Percentiles rank a stretch among this genome's conserved stretches.
Conservation (phyloP, 1,140 invertebrate species). For the Metaphire vulgaris region DNA sequence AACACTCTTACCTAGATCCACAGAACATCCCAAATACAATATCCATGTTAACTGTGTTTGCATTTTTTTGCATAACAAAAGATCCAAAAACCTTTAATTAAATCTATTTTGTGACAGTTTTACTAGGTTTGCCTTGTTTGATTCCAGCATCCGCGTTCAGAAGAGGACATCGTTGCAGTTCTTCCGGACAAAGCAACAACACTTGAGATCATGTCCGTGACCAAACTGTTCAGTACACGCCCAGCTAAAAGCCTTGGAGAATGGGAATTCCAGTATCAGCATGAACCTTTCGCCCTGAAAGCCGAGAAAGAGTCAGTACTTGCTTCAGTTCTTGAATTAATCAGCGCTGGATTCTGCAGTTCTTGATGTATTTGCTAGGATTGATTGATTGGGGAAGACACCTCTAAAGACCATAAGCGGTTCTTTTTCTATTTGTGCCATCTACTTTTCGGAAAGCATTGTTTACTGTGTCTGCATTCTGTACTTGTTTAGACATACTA, state of each 20-base stretch:
- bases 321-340: not conserved
- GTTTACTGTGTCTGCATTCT: no score
- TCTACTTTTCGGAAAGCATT: no score
- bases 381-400: not conserved
- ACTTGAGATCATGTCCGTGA: constrained; percentile 49
- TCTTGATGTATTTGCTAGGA: not conserved
- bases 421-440: no score
- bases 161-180: constrained; percentile 40
- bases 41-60: no score
- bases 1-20: constrained; percentile 45
- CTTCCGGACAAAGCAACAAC: constrained; percentile 46
- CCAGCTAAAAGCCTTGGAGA: constrained; percentile 48
- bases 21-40: constrained; percentile 46
- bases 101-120: no score
- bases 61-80: no score
- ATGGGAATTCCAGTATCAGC: constrained; percentile 49
- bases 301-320: constrained; percentile 46
- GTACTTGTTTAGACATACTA: no score
- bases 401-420: no score
- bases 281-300: constrained; percentile 40
- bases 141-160: constrained; percentile 33
- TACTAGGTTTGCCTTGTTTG: no score
- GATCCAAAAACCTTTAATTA: no score
- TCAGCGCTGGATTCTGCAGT: constrained; percentile 1
- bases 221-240: constrained; percentile 43